Conservation (phyloP, 1,140 invertebrate genomes). For the Samia ricini region DNA sequence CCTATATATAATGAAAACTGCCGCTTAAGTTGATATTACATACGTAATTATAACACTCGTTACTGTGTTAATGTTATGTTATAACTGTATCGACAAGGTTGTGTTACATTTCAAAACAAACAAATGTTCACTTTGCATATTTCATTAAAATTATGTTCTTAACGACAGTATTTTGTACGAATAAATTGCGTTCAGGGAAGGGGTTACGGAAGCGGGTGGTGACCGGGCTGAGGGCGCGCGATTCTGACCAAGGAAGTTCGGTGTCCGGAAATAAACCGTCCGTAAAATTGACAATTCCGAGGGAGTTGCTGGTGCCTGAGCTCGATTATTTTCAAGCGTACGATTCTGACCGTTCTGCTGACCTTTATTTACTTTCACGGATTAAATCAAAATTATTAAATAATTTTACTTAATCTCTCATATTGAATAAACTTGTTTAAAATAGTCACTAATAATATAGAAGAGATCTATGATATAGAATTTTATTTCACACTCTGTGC, state of each 20-base stretch:
- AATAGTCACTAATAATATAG: neutral
- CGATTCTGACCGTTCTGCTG: slow-evolving; percentile 23
- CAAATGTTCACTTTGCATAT: too few species aligned
- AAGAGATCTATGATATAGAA: neutral
- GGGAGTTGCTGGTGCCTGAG: slow-evolving; percentile 55
- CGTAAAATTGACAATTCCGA: slow-evolving; percentile 82
- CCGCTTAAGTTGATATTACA: too few species aligned
- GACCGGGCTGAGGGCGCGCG: slow-evolving; percentile 32
- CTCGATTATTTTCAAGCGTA: slow-evolving; percentile 58
- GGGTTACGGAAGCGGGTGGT: slow-evolving; percentile 30
- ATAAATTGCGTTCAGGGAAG: slow-evolving; percentile 24
- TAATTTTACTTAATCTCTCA: neutral
- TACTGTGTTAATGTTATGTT: slow-evolving; percentile 40
- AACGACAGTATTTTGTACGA: slow-evolving; percentile 13
- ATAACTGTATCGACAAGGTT: slow-evolving; percentile 49
- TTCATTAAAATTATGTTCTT: neutral
- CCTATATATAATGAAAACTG: slow-evolving; percentile 65
- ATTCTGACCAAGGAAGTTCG: slow-evolving; percentile 65
- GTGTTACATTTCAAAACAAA: too few species aligned
- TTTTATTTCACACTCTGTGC: slow-evolving; percentile 24
- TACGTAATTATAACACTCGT: too few species aligned
- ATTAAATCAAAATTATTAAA: neutral
- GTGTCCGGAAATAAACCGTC: slow-evolving; percentile 79
- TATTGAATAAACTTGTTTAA: neutral
- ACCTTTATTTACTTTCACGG: slow-evolving; percentile 9